Percentiles rank a stretch among this genome's conserved stretches.
Evolutionary conservation across 2,797 vertebrate species (phyloP).

Genomic region (Fratercula arctica): DNA sequence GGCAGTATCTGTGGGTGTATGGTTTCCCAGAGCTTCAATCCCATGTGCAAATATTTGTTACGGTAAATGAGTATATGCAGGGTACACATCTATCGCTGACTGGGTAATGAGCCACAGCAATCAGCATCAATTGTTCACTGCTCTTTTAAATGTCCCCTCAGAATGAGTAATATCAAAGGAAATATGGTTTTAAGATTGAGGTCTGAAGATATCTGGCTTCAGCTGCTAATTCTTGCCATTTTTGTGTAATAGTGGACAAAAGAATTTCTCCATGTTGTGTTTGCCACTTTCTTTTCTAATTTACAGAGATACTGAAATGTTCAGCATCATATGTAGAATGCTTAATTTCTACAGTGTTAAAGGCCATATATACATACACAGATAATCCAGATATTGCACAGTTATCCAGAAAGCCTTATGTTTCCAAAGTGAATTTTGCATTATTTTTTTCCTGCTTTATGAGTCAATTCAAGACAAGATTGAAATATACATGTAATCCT

Average conservation of each 20-base stretch:
- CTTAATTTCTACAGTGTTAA: not conserved
- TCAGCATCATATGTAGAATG: not conserved
- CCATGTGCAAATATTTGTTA: not conserved
- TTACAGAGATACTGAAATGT: not conserved
- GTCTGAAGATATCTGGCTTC: not conserved
- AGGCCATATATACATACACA: not conserved
- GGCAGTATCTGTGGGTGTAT: not conserved
- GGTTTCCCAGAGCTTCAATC: not conserved
- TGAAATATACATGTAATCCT: not conserved
- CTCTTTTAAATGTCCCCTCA: not conserved
- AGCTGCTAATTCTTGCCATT: not conserved
- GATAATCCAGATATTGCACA: not conserved
- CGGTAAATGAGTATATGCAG: not conserved
- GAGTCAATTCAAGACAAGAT: not conserved
- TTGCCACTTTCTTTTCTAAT: not conserved
- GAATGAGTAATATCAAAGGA: not conserved
- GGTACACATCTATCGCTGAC: not conserved
- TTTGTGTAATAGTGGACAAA: not conserved
- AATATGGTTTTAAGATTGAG: not conserved
- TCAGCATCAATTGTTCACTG: not conserved
- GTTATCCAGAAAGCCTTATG: not conserved
- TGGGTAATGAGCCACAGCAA: not conserved
- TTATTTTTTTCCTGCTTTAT: not conserved
- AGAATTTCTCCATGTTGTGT: not conserved
- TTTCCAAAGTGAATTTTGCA: not conserved